These are phyloP conservation scores for Xestia ashworthii DNA, from an alignment of 2,888 invertebrate species.

Conservation along the genomic window DNA sequence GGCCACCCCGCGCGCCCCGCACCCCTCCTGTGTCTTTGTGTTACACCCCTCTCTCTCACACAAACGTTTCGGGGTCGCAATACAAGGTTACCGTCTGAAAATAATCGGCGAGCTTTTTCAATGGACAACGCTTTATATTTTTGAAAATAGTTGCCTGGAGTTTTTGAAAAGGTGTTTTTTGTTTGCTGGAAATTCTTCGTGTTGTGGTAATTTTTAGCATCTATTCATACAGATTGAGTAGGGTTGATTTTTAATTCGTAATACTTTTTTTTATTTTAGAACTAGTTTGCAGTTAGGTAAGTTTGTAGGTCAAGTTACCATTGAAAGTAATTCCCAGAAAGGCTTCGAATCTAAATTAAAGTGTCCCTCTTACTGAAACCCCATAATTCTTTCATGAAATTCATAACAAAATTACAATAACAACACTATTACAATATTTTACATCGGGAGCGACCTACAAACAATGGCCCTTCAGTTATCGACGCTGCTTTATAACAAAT, in stretches of 20 bases:
- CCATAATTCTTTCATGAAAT: conserved; percentile 53
- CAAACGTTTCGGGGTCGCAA: conserved; percentile 79
- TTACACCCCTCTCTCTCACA: conserved; percentile 88
- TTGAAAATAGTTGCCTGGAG: conserved; percentile 55
- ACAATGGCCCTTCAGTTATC: conserved; percentile 84
- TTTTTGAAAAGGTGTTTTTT: conserved; percentile 34
- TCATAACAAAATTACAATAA: conserved; percentile 73
- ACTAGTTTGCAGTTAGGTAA: background rate
- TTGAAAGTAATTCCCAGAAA: background rate
- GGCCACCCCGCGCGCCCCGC: conserved; percentile 80
- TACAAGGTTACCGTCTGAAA: conserved; percentile 85
- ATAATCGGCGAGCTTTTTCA: conserved; percentile 73
- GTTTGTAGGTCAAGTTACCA: conserved; percentile 19
- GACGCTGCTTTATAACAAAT: conserved; percentile 81
- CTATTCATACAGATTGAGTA: background rate
- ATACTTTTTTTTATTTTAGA: background rate
- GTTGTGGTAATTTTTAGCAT: conserved; percentile 1
- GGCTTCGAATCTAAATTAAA: background rate
- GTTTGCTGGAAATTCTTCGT: background rate
- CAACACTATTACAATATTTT: conserved; percentile 78
- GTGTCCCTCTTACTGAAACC: conserved; percentile 41
- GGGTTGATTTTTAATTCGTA: background rate
- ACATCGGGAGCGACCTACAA: conserved; percentile 78
- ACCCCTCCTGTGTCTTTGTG: conserved; percentile 84
- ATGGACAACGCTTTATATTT: conserved; percentile 68